Evolutionary conservation across 2,113 vertebrate genomes (phyloP), one percentile per base, ranked within the genome.

Genomic region (Strigops habroptila): DNA sequence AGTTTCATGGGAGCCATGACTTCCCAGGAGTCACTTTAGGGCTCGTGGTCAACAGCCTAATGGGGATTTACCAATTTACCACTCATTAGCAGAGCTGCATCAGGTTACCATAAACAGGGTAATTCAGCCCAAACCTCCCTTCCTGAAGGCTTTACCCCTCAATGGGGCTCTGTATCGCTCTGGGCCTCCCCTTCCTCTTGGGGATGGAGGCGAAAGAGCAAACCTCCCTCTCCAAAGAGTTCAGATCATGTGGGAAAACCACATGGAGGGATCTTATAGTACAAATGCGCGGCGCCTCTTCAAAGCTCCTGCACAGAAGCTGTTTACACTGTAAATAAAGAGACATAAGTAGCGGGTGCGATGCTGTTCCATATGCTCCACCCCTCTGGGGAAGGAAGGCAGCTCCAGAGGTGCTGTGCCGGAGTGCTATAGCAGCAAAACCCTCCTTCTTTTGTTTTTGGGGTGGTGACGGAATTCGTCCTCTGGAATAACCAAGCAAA

Each of bases 321-420:
- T 97, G 97, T 97, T 97, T 95, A 97, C 85, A 96, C 92, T 95
- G 88, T 97, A 97, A 98, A 97, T 90, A 97, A 96, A 95, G 84
- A 94, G 92, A 93, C 90, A 95, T 86, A 93, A 88, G 73, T 86
- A 96, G 88, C 14, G 88, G 88, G 82, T 81, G 82, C 85, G 75
- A 86, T 64, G 82, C 51, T 91, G 81, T 75, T 94, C 90, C 84
- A 92, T 63, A 12, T 2, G 18, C 51, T 91, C 37, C 5, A 5
- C 39, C 91, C 51, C 37, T 69, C 87, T 91, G 77, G 49, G 53
- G 51, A 60, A 82, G 69, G 70, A 73, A 57, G 37, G 82, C 75
- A 94, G 71, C 57, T 82, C 44, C 53, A 77, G 64, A 90, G 19
- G 25, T 52, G 28, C 49, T 0, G 0, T 46, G n/a, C 27, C 23